Evolutionary conservation across 2,888 invertebrate genomes (phyloP).

Genomic region (Agrochola lychnidis): DNA sequence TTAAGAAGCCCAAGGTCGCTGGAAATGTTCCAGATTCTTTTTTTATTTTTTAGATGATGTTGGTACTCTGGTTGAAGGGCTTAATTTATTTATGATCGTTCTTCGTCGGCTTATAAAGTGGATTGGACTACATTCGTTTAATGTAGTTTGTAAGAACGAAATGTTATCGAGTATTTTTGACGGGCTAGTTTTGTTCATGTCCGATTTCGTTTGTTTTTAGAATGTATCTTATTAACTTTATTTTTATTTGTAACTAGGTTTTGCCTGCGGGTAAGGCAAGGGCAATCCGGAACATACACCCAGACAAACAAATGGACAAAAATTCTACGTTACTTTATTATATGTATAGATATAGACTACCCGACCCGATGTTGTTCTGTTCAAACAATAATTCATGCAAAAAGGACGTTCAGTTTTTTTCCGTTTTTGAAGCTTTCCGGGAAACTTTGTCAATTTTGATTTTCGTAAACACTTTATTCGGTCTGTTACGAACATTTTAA

Average conservation of each 20-base stretch:
- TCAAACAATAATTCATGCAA: too few species aligned
- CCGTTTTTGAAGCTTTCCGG: too few species aligned
- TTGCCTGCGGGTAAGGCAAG: too few species aligned
- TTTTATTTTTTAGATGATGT: constrained; percentile 73
- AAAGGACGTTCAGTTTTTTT: too few species aligned
- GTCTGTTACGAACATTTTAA: too few species aligned
- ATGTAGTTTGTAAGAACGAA: constrained; percentile 44
- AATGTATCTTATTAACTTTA: not conserved
- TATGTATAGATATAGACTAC: too few species aligned
- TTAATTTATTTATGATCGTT: constrained; percentile 67
- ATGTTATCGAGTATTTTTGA: constrained; percentile 10
- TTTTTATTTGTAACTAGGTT: not conserved
- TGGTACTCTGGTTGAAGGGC: constrained; percentile 73
- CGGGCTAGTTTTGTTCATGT: constrained; percentile 6
- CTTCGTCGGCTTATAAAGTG: constrained; percentile 56
- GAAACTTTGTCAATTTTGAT: too few species aligned
- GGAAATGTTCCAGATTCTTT: constrained; percentile 85
- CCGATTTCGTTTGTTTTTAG: not conserved
- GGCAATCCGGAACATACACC: too few species aligned
- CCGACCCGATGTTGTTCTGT: too few species aligned
- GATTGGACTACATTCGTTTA: constrained; percentile 53
- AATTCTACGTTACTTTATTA: too few species aligned
- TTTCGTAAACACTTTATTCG: too few species aligned
- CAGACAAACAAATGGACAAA: too few species aligned
- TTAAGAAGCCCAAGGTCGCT: constrained; percentile 88